Evolutionary conservation across 2,888 invertebrate species (phyloP).

Genomic region (Brachypterus glaber): DNA sequence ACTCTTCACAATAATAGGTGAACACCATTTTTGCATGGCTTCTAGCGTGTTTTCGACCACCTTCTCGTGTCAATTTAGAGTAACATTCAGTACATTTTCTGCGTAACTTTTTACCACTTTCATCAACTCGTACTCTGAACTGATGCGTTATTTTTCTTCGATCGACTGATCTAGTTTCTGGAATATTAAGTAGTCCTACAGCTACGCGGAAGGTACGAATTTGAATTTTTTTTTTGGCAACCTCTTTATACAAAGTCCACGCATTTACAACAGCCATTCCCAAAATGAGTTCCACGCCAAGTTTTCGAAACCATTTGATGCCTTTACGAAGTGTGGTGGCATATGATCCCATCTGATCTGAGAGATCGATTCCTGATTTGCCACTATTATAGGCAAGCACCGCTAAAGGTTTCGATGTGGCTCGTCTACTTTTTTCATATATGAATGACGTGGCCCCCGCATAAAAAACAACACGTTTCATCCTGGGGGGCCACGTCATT

Average conservation of each 20-base stretch:
- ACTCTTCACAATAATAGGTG: constrained; percentile 15
- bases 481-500: too few relatives aligned
- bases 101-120: constrained; percentile 18
- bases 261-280: constrained; percentile 21
- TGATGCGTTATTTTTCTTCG: too few relatives aligned
- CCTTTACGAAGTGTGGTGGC: constrained; percentile 25
- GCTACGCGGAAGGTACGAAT: constrained; percentile 20
- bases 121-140: constrained; percentile 13
- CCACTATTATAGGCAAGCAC: constrained; percentile 31
- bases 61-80: constrained; percentile 15
- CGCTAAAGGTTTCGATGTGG: constrained; percentile 22
- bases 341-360: constrained; percentile 29
- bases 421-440: too few relatives aligned
- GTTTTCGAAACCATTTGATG: constrained; percentile 22
- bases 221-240: constrained; percentile 17
- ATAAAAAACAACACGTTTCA: too few relatives aligned
- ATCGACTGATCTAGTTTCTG: constrained; percentile 2
- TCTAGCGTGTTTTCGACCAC: constrained; percentile 17
- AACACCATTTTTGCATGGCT: too few relatives aligned
- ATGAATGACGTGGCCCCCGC: too few relatives aligned
- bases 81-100: constrained; percentile 19
- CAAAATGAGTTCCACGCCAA: constrained; percentile 19
- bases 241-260: constrained; percentile 21
- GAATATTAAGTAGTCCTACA: constrained; percentile 12
- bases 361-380: constrained; percentile 29